phyloP scores from a whole-genome alignment of 1,140 invertebrate genomes.

The Drosophila sulfurigaster region DNA sequence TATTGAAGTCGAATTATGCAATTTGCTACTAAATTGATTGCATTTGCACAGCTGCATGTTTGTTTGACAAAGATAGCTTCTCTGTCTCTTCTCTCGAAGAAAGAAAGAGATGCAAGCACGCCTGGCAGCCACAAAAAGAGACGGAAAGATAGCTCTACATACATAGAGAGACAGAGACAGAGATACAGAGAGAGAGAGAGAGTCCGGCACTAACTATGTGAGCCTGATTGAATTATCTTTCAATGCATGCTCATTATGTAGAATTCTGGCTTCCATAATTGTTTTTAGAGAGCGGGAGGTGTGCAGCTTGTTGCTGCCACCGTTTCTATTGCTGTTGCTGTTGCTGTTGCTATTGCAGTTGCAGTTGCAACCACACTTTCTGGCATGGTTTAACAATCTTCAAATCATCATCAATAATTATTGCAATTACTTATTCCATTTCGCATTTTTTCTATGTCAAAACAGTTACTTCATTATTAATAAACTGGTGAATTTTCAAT shows the following conservation, averaged over 20 bases:
- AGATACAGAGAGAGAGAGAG: neutral
- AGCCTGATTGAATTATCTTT: slow-evolving; percentile 57
- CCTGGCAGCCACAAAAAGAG: neutral
- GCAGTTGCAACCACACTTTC: no score
- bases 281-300: slow-evolving; percentile 2
- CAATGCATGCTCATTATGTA: slow-evolving; percentile 27
- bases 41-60: slow-evolving; percentile 72
- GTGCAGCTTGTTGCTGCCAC: neutral
- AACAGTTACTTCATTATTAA: no score
- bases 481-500: no score
- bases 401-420: no score
- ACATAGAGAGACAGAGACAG: neutral
- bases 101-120: neutral
- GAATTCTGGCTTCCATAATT: slow-evolving; percentile 7
- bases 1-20: slow-evolving; percentile 83
- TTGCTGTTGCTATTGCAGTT: no score
- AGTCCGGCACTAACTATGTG: slow-evolving; percentile 4
- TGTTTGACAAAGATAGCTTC: slow-evolving; percentile 21
- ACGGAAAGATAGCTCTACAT: neutral
- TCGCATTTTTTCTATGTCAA: no score
- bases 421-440: no score
- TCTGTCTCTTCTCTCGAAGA: no score
- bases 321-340: no score
- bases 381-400: no score
- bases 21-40: slow-evolving; percentile 84